Base-by-base conservation (phyloP, 2,113 vertebrate genomes). In the Manacus vitellinus region DNA sequence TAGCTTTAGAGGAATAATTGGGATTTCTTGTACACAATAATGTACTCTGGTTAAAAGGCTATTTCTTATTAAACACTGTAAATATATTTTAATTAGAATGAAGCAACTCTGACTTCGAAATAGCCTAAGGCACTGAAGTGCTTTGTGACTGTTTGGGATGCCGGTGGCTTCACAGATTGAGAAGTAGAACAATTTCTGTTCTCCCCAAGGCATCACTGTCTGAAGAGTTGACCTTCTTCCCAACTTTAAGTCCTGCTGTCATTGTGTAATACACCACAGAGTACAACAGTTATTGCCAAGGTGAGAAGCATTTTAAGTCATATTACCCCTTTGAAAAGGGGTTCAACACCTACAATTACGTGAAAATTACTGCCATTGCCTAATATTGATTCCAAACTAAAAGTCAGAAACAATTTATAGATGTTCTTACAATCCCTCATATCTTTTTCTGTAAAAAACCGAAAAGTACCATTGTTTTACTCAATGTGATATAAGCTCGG, bases 101-200 rank as follows among this genome's bases (percentile, higher is more conserved):
- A 90, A 93, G 28, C 22, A 80, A 15, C 22, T 88, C 23, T 95
- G 49, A 47, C 59, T 94, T 94, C 61, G 71, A 92, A 93, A 92
- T 67, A 90, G 84, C 86, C 89, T 95, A 58, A 95, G 94, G 96
- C 95, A 81, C 8, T 89, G 39, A 93, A 93, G 37, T 76, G 47
- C 30, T 87, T 90, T 92, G 65, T 81, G 89, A 85, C 44, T 91
- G 33, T 79, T 85, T 94, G 63, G 22, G 33, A 89, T 88, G 52
- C 4, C 2, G 52, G n/a, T 63, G 46, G 16, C 28, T 87, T 46
- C 35, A 65, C 25, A 51, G 66, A 11, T 28, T 85, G 47, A 91
- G 61, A 94, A 63, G 58, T n/a, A 13, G 24, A 46, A 74, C 27
- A 63, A 58, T 92, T 91, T 79, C 54, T 87, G 30, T 28, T 55